Conservation (phyloP, 2,888 invertebrate species). For the Tenthredo distinguenda region DNA sequence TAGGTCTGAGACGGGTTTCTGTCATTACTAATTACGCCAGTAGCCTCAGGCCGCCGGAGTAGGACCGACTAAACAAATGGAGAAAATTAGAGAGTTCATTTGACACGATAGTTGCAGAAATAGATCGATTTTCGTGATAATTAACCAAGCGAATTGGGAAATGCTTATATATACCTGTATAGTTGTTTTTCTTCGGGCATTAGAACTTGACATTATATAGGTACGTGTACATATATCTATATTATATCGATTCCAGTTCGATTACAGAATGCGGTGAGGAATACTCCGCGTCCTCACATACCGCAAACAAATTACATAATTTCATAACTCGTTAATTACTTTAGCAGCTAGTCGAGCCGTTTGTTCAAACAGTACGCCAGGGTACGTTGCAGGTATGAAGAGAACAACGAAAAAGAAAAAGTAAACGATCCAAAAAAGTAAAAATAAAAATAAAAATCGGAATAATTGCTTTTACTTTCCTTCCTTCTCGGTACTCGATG, state of each 20-base stretch:
- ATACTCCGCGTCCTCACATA: neutral
- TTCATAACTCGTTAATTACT: neutral
- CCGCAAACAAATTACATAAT: conserved; percentile 19
- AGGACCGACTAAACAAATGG: conserved; percentile 17
- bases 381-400: neutral
- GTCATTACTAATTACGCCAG: conserved; percentile 16
- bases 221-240: neutral
- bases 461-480: neutral
- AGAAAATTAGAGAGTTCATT: conserved; percentile 49
- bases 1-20: neutral
- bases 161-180: neutral
- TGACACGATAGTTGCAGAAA: conserved; percentile 29
- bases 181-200: neutral
- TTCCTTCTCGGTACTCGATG: neutral
- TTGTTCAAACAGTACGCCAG: neutral
- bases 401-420: neutral
- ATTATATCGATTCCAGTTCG: neutral
- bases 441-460: neutral
- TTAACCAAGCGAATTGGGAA: conserved; percentile 17
- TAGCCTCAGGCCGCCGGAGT: neutral
- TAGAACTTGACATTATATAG: neutral
- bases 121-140: conserved; percentile 37
- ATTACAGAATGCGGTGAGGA: neutral
- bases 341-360: neutral
- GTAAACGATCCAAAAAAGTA: neutral